These are phyloP conservation scores for Rhinopomastus cyanomelas DNA, from an alignment of 2,113 vertebrate genomes.

Conservation along the genomic window DNA sequence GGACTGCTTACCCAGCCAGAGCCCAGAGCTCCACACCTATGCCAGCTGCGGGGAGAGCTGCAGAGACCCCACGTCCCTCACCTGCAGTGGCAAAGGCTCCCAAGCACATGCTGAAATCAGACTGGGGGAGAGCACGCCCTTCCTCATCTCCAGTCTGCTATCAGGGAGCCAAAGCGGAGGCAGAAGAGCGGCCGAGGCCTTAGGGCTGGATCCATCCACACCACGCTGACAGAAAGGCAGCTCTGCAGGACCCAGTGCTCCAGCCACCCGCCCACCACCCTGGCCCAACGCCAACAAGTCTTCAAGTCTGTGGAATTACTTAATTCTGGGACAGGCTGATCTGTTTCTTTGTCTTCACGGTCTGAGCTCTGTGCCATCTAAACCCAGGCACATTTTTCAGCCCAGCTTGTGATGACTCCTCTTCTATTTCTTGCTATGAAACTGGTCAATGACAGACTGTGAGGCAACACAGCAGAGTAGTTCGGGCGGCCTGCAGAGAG, in stretches of 20 bases:
- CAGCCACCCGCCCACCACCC: not conserved
- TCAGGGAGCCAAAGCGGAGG: not conserved
- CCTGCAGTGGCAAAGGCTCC: accelerated
- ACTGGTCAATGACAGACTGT: accelerated
- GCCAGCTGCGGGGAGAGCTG: not conserved
- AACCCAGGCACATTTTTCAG: not conserved
- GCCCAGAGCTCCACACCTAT: not conserved
- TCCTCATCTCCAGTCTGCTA: not conserved
- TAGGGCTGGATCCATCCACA: accelerated
- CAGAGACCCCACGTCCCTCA: not conserved
- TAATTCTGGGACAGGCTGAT: not conserved
- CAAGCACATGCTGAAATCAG: accelerated
- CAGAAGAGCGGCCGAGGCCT: not conserved
- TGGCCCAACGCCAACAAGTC: not conserved
- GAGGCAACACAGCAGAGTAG: accelerated
- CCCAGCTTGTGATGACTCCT: accelerated
- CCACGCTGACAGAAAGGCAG: not conserved
- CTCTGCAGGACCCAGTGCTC: accelerated
- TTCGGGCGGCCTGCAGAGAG: not conserved
- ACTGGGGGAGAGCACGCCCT: not conserved
- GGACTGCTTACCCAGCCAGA: not conserved
- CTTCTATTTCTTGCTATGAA: not conserved
- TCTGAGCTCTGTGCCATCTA: not conserved
- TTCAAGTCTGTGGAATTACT: not conserved
- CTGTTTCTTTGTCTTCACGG: not conserved